phyloP scores from a whole-genome alignment of 35 echinoderm and acorn worm genomes.

The Ophioderma brevispina region DNA sequence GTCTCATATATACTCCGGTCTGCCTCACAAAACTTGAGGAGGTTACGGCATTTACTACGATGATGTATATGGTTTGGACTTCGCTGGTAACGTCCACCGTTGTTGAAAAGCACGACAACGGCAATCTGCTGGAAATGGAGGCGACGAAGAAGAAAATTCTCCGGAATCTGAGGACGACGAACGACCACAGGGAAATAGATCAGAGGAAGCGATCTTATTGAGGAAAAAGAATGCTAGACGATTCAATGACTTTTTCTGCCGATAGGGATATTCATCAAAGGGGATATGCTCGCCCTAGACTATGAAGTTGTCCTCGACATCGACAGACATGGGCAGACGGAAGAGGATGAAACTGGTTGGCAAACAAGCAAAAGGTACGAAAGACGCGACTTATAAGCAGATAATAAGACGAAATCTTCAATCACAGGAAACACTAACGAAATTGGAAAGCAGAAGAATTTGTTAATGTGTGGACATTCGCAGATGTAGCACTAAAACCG shows the following conservation, averaged over 20 bases:
- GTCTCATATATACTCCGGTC: no score
- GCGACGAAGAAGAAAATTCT: conserved; percentile 22
- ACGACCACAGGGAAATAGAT: conserved; percentile 31
- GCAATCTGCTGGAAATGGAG: conserved; percentile 15
- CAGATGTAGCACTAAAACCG: neutral
- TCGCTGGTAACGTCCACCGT: no score
- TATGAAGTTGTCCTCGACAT: conserved; percentile 33
- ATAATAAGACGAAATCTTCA: conserved; percentile 47
- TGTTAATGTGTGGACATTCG: conserved; percentile 53
- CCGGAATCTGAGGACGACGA: conserved; percentile 1
- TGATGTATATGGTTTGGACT: no score
- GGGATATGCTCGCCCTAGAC: conserved; percentile 38
- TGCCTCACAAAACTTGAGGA: no score
- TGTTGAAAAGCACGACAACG: conserved; percentile 1
- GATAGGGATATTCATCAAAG: conserved; percentile 25
- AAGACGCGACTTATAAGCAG: no score
- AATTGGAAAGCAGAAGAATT: conserved; percentile 39
- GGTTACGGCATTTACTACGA: no score
- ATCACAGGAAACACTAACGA: conserved; percentile 52
- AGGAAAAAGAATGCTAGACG: conserved; percentile 32
- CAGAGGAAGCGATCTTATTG: conserved; percentile 61
- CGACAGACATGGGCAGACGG: conserved; percentile 7
- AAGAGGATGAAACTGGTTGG: neutral
- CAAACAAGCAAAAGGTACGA: conserved; percentile 11
- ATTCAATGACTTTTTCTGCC: conserved; percentile 38